phyloP scores from a whole-genome alignment of 2,113 vertebrate species.

The Cyprichromis sp. region DNA sequence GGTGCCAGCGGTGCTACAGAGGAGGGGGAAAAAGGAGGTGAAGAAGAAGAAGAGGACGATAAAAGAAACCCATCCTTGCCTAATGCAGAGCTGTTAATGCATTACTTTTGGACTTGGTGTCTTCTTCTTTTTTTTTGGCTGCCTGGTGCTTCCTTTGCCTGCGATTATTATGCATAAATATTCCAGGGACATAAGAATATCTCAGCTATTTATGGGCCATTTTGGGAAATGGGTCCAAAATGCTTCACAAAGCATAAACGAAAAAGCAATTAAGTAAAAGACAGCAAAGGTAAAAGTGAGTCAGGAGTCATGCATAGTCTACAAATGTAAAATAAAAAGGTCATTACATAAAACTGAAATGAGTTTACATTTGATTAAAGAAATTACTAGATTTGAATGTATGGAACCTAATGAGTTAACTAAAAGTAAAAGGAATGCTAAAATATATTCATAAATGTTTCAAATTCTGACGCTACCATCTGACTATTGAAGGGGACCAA shows the following conservation, averaged over 20 bases:
- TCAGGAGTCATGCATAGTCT: background rate
- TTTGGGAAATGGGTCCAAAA: background rate
- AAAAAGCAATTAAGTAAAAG: background rate
- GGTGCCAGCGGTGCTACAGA: slow-evolving; percentile 68
- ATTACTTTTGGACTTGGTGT: background rate
- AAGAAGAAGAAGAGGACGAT: slow-evolving; percentile 29
- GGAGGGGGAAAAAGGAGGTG: slow-evolving; percentile 1
- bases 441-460: background rate
- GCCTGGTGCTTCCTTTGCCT: background rate
- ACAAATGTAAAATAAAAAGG: background rate
- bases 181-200: background rate
- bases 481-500: background rate
- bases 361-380: background rate
- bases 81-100: slow-evolving; percentile 9
- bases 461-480: background rate
- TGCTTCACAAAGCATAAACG: background rate
- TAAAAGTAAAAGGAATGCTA: background rate
- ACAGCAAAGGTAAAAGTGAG: background rate
- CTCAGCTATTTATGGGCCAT: background rate
- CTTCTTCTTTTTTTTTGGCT: background rate
- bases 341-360: background rate
- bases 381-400: background rate
- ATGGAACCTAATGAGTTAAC: background rate
- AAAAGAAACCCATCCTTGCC: slow-evolving; percentile 35
- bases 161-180: slow-evolving; percentile 14